Evolutionary conservation across 2,888 invertebrate species (phyloP), one percentile per base, ranked within the genome.

Genomic region (Miltochrista miniata): DNA sequence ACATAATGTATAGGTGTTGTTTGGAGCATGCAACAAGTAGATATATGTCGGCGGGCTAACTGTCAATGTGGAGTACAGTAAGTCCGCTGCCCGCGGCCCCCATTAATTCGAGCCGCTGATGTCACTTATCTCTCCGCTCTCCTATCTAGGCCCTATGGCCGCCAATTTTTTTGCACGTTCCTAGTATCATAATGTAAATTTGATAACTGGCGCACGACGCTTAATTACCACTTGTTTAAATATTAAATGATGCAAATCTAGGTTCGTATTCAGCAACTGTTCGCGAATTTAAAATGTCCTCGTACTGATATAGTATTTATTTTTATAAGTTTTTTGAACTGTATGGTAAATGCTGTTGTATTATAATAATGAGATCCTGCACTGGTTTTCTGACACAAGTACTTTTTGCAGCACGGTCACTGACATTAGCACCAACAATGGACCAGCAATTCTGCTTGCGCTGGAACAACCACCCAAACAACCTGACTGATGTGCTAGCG

Each of bases 401-500:
- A 60, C 70, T 75, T 59, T 75, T 88, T 90, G 71, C 89, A 92
- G 92, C 89, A 87, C 91, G 90, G 85, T 87, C 92, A 90, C 87
- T 92, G 91, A 92, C 92, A 90, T 81, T 89, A 87, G 87, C 90
- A 85, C 88, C 90, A 76, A 93, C 92, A 85, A 94, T 94, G 94
- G 93, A 95, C 93, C 96, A 95, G 92, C 97, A 97, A 93, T 97
- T 97, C 93, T 97, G 97, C 93, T 94, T 97, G 88, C 96, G 97
- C 93, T 97, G 97, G 97, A 97, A 97, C 94, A 97, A 97, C 93
- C 97, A 97, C 93, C 96, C 96, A 83, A 95, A 93, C 92, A 97
- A 97, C 93, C 93, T 97, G 90, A 97, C 97, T 83, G 97, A 97
- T 92, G 97, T 97, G 82, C 94, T 97, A 77, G 96, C 96, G 81